Evolutionary conservation across 2,797 vertebrate genomes (phyloP).

Genomic region (Intellagama lesueurii): DNA sequence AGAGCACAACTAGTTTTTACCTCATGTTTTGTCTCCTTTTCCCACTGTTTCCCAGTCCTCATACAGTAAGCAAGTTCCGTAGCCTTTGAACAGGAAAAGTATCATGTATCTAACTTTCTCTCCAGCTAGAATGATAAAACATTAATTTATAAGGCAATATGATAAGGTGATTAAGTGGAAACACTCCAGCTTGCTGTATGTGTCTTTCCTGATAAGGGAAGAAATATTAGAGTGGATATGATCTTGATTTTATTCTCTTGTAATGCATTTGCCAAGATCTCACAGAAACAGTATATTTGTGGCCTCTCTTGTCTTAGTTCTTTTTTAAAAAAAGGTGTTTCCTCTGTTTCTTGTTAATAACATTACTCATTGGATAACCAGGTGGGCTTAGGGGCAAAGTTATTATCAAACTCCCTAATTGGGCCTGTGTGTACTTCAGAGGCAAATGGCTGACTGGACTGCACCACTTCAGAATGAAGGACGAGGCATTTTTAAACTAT

Average conservation of each 20-base stretch:
- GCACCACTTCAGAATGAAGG: background rate
- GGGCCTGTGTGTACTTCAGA: background rate
- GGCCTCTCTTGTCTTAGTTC: background rate
- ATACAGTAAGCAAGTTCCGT: background rate
- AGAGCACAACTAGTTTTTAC: background rate
- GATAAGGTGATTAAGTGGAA: constrained; percentile 18
- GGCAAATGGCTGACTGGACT: too few species aligned
- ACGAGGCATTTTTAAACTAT: background rate
- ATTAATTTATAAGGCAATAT: constrained; percentile 19
- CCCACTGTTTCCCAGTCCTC: background rate
- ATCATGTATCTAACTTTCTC: constrained; percentile 4
- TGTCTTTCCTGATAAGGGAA: constrained; percentile 18
- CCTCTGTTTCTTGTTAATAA: background rate
- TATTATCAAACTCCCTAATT: background rate
- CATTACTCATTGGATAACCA: background rate
- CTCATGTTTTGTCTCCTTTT: background rate
- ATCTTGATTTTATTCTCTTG: background rate
- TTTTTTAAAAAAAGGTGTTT: constrained; percentile 8
- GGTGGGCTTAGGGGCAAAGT: background rate
- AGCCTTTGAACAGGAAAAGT: background rate
- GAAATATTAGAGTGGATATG: background rate
- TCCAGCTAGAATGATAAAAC: background rate
- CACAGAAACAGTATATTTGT: background rate
- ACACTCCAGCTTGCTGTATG: background rate
- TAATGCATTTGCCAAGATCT: background rate